phyloP scores from a whole-genome alignment of 2,888 invertebrate genomes.

The Dioctria linearis region DNA sequence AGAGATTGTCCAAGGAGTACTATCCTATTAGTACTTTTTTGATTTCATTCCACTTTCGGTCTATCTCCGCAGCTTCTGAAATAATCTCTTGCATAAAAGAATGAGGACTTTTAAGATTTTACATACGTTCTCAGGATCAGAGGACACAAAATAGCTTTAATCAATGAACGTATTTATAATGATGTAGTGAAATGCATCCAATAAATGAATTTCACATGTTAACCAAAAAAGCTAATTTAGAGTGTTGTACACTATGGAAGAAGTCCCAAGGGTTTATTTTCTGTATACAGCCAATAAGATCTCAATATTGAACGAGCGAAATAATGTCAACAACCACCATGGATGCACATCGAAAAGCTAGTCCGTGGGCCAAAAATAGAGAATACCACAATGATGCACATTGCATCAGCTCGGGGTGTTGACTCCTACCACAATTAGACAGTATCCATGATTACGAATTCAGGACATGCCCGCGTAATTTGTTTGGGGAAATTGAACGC shows the following conservation, averaged over 20 bases:
- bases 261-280: slow-evolving; percentile 18
- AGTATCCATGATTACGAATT: slow-evolving; percentile 40
- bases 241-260: neutral
- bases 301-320: neutral
- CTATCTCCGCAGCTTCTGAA: too few relatives aligned
- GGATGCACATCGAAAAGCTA: too few relatives aligned
- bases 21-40: too few relatives aligned
- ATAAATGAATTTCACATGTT: slow-evolving; percentile 30
- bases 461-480: slow-evolving; percentile 49
- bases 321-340: too few relatives aligned
- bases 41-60: too few relatives aligned
- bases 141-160: too few relatives aligned
- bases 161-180: neutral
- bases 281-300: neutral
- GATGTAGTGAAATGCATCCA: neutral
- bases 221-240: slow-evolving; percentile 1
- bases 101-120: too few relatives aligned
- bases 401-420: slow-evolving; percentile 5
- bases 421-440: slow-evolving; percentile 46
- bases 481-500: slow-evolving; percentile 46
- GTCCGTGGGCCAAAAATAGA: too few relatives aligned
- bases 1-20: too few relatives aligned
- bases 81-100: too few relatives aligned
- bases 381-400: neutral
- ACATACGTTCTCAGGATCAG: too few relatives aligned